These are phyloP conservation scores for Notodonta ziczac DNA, from an alignment of 2,888 invertebrate species.

Conservation along the genomic window DNA sequence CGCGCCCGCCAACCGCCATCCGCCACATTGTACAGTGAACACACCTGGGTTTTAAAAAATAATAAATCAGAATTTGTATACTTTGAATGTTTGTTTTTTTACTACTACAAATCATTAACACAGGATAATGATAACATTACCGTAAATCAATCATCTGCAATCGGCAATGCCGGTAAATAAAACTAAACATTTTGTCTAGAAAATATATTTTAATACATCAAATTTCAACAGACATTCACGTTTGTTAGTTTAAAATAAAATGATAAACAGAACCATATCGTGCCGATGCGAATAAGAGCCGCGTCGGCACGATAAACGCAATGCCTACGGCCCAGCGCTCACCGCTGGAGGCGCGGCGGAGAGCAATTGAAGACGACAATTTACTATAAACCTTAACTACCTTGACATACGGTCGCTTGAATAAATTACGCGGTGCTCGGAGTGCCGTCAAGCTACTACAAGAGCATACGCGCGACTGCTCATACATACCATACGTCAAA, in stretches of 20 bases:
- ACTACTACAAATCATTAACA: neutral
- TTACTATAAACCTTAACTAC: no score
- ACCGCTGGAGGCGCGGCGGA: no score
- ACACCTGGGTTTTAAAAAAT: conserved; percentile 62
- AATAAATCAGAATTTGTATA: conserved; percentile 79
- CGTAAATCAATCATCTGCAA: neutral
- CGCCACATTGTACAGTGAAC: conserved; percentile 62
- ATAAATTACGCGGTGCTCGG: no score
- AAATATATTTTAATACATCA: conserved; percentile 83
- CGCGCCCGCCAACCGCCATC: conserved; percentile 34
- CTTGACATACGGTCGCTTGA: no score
- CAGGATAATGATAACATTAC: no score
- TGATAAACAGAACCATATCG: conserved; percentile 57
- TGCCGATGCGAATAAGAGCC: conserved; percentile 48
- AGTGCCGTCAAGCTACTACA: no score
- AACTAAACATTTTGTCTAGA: conserved; percentile 62
- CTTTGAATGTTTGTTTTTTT: conserved; percentile 60
- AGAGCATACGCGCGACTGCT: no score
- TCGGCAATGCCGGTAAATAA: conserved; percentile 26
- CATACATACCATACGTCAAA: no score
- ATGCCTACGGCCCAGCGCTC: no score
- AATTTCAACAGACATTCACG: conserved; percentile 79
- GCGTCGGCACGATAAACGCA: conserved; percentile 38
- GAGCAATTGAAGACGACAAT: no score
- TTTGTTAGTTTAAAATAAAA: conserved; percentile 69